Evolutionary conservation across 2,888 invertebrate species (phyloP).

Genomic region (Phymatocera aterrima): DNA sequence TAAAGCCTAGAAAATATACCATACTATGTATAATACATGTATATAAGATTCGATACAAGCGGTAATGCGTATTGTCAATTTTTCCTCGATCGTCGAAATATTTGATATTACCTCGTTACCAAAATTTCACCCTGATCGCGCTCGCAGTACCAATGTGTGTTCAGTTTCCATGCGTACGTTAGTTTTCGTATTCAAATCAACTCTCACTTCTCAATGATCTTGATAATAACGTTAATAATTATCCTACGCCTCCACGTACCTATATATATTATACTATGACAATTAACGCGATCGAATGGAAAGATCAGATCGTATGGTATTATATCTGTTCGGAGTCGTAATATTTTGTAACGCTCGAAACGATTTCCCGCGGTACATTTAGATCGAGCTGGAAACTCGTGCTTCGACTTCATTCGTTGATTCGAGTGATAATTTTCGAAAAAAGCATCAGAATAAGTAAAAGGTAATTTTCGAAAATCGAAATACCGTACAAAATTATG

Average conservation of each 20-base stretch:
- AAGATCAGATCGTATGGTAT: slow-evolving; percentile 14
- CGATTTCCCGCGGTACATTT: not conserved
- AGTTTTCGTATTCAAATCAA: no score
- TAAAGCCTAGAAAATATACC: slow-evolving; percentile 5
- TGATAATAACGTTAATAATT: no score
- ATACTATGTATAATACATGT: not conserved
- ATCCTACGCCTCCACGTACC: no score
- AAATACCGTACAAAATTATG: not conserved
- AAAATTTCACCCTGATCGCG: slow-evolving; percentile 40
- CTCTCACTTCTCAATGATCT: slow-evolving; percentile 2
- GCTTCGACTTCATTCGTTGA: slow-evolving; percentile 9
- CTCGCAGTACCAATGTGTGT: no score
- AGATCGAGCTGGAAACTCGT: not conserved
- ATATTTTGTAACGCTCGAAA: not conserved
- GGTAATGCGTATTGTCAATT: not conserved
- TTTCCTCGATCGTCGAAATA: slow-evolving; percentile 25
- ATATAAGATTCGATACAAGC: not conserved
- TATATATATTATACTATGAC: no score
- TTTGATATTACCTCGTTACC: slow-evolving; percentile 27
- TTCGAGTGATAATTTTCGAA: not conserved
- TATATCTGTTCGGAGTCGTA: not conserved
- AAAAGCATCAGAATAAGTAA: not conserved
- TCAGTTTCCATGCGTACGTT: no score
- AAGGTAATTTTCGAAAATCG: not conserved
- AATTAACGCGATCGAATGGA: no score